Base-by-base conservation (phyloP, 1,140 invertebrate species). In the Apolygus lucorum region DNA sequence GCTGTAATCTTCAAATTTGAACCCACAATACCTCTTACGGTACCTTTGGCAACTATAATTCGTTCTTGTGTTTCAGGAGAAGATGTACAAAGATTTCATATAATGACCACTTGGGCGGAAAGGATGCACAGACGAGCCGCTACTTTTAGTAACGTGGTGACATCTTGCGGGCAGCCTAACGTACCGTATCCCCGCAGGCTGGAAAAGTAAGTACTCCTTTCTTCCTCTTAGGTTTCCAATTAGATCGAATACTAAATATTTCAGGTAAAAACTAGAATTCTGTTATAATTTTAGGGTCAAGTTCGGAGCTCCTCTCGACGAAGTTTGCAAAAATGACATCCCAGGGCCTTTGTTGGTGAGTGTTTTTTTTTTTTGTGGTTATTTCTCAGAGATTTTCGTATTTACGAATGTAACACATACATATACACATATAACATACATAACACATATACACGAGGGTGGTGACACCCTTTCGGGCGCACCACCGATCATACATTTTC, bases 271-370 rank as follows among this genome's bases (percentile, higher is more conserved):
- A 72, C 29, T 74, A 67, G 70, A 59, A 28, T 52, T 68, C 34
- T 69, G 73, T 59, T 69, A 21, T 73, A 70, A 28, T 76, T 76
- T 52, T 77, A 88, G 88, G 85, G 93, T 96, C 13, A 96, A 95
- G 80, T 96, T 96, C 82, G 92, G 92, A 71, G 89, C 89, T 70
- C 87, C 91, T 22, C 81, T 95, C 34, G 88, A 91, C 74, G 90
- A 93, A 85, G 92, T 95, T 52, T 96, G 92, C 81, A 93, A 94
- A 78, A 91, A 91, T 79, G 92, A 94, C 81, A 93, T 96, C 80
- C 93, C 92, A 72, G 92, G 91, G 68, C 92, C 92, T 67, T 82
- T 95, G 74, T 82, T 94, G 79, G 91, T 91, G 83, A 87, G 85
- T 65, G 8, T 34, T 52, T 52, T 29, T 65, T 28, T 65, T 29